These are phyloP conservation scores for Epistrophe eligans DNA, from an alignment of 2,888 invertebrate species.

Conservation along the genomic window DNA sequence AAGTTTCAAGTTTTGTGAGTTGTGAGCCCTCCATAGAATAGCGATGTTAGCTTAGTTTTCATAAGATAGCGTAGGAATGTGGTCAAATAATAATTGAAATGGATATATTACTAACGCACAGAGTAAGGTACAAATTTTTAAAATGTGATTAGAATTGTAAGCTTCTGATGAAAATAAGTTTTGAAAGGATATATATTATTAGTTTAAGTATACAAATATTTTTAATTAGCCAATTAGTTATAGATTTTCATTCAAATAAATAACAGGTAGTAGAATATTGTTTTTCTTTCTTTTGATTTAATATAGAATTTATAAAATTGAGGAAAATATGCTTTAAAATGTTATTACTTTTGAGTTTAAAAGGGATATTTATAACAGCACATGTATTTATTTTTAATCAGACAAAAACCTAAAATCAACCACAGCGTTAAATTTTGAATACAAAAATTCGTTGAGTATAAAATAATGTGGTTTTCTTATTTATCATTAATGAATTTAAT, in stretches of 20 bases:
- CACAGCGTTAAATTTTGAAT: too few species aligned
- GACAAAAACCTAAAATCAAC: too few species aligned
- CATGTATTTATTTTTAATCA: too few species aligned
- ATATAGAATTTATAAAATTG: too few species aligned
- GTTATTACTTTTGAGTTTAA: background rate
- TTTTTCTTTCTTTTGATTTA: background rate
- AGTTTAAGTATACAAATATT: background rate
- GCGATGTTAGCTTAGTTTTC: background rate
- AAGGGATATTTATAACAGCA: too few species aligned
- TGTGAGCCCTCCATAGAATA: background rate
- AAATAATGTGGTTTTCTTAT: too few species aligned
- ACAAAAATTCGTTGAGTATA: too few species aligned
- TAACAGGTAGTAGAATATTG: too few species aligned
- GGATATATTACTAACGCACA: constrained; percentile 48
- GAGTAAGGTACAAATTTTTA: constrained; percentile 53
- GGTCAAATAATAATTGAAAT: constrained; percentile 74
- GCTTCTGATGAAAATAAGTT: background rate
- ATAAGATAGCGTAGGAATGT: background rate
- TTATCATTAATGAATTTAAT: too few species aligned
- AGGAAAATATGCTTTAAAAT: too few species aligned
- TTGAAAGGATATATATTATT: background rate
- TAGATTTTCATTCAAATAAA: background rate
- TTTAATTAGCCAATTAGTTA: background rate
- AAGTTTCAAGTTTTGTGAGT: too few species aligned
- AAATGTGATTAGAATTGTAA: constrained; percentile 4